Base-by-base conservation (phyloP, 2,113 vertebrate genomes). In the Tupaia chinensis region DNA sequence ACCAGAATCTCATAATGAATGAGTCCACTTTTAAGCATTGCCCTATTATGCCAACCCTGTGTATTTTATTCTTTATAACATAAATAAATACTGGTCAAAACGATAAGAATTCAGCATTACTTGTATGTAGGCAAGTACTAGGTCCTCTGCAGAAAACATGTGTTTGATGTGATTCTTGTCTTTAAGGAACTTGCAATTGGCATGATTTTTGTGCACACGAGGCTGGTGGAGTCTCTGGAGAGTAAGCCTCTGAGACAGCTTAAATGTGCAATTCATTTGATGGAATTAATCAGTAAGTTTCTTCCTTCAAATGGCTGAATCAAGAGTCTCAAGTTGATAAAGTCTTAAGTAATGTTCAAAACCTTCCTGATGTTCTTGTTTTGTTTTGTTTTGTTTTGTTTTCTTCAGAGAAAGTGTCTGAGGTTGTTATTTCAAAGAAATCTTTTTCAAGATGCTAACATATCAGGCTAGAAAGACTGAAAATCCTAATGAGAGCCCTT, bases 371-470 rank as follows among this genome's bases (percentile, higher is more conserved):
- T 70, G 32, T 25, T 63, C 66, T 81, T 32, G 25, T 66, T 79
- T n/a, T n/a, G n/a, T n/a, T n/a, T n/a, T n/a, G n/a, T n/a, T n/a
- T n/a, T n/a, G n/a, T 22, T 25, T 68, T 16, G 10, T 8, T 10
- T 23, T 72, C 58, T 88, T 97, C 70, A 89, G 11, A 89, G 58
- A 80, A 94, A 32, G 13, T 65, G 0, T 81, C 58, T 74, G 12
- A 78, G 17, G 16, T 29, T 20, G 3, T 93, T 93, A 54, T 25
- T 73, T 87, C 76, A 92, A 89, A 53, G 72, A 58, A 32, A 23
- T 54, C 73, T 77, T 96, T 84, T 94, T 83, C 34, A 91, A 14
- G 44, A 54, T 65, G 22, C 73, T 44, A 93, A 53, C 16, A 68
- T 2, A 73, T 93, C 9, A 93, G 32, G 63, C n/a, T 25, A 32